phyloP scores from a whole-genome alignment of 2,888 invertebrate genomes.

The Drosophila cognata region DNA sequence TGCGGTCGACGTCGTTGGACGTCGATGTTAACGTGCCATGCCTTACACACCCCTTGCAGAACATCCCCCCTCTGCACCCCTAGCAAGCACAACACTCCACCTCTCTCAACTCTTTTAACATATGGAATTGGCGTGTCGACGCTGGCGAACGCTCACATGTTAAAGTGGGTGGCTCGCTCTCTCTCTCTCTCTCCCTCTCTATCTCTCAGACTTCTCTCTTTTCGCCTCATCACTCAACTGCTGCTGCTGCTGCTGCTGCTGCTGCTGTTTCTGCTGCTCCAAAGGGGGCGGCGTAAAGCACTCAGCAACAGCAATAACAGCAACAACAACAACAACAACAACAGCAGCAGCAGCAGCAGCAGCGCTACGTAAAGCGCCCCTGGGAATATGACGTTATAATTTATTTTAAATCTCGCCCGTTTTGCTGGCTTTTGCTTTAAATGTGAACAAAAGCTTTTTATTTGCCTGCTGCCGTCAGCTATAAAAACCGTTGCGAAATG shows the following conservation, averaged over 20 bases:
- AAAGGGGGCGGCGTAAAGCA: slow-evolving; percentile 71
- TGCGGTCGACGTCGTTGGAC: slow-evolving; percentile 64
- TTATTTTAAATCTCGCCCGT: slow-evolving; percentile 78
- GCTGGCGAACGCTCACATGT: slow-evolving; percentile 57
- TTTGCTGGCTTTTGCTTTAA: slow-evolving; percentile 68
- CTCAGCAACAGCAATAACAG: slow-evolving; percentile 57
- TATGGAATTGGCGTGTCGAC: slow-evolving; percentile 80
- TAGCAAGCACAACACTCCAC: background rate
- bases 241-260: slow-evolving; percentile 11
- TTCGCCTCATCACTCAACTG: slow-evolving; percentile 58
- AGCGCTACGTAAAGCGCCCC: slow-evolving; percentile 67
- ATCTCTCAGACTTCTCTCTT: background rate
- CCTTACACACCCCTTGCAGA: slow-evolving; percentile 42
- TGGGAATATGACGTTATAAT: slow-evolving; percentile 78
- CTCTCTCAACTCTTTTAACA: slow-evolving; percentile 52
- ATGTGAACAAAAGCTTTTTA: slow-evolving; percentile 67
- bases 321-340: slow-evolving; percentile 27
- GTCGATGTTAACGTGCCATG: slow-evolving; percentile 46
- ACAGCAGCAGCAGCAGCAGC: slow-evolving; percentile 34
- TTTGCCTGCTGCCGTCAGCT: slow-evolving; percentile 24
- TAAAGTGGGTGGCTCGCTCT: slow-evolving; percentile 19
- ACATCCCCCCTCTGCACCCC: background rate
- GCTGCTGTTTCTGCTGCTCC: slow-evolving; percentile 25
- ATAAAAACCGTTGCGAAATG: slow-evolving; percentile 40
- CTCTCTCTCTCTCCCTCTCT: background rate